These are phyloP conservation scores for Phymatocera aterrima DNA, from an alignment of 2,888 invertebrate genomes.

Conservation along the genomic window DNA sequence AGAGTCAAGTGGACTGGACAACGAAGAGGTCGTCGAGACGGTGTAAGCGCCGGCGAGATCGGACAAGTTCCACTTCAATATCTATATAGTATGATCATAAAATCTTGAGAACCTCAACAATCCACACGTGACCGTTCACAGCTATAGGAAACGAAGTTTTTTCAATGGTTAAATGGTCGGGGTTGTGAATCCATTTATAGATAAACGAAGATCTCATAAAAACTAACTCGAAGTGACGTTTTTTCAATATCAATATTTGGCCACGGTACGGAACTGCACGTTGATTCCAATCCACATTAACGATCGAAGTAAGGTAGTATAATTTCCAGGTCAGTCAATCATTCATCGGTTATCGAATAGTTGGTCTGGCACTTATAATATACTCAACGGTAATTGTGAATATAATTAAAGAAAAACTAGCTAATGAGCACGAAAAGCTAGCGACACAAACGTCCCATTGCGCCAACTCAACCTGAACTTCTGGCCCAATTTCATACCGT, in stretches of 20 bases:
- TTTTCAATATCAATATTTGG: slow-evolving; percentile 17
- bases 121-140: not conserved
- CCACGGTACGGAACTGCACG: not conserved
- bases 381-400: slow-evolving; percentile 5
- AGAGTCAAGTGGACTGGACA: slow-evolving; percentile 41
- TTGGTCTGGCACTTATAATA: not conserved
- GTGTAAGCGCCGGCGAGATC: slow-evolving; percentile 13
- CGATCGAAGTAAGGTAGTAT: not conserved
- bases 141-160: not conserved
- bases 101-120: slow-evolving; percentile 16
- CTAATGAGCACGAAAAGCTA: slow-evolving; percentile 15
- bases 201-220: not conserved
- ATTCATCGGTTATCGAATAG: not conserved
- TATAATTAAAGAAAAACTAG: slow-evolving; percentile 11
- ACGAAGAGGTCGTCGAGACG: slow-evolving; percentile 41
- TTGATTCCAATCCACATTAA: not conserved
- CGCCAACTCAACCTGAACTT: not conserved
- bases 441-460: not conserved
- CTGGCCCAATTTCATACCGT: slow-evolving; percentile 33
- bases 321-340: not conserved
- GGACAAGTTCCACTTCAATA: slow-evolving; percentile 29
- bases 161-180: not conserved
- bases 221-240: not conserved
- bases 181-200: not conserved
- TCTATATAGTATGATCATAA: slow-evolving; percentile 5